phyloP scores from a whole-genome alignment of 2,797 vertebrate genomes.

The Margarornis squamiger region DNA sequence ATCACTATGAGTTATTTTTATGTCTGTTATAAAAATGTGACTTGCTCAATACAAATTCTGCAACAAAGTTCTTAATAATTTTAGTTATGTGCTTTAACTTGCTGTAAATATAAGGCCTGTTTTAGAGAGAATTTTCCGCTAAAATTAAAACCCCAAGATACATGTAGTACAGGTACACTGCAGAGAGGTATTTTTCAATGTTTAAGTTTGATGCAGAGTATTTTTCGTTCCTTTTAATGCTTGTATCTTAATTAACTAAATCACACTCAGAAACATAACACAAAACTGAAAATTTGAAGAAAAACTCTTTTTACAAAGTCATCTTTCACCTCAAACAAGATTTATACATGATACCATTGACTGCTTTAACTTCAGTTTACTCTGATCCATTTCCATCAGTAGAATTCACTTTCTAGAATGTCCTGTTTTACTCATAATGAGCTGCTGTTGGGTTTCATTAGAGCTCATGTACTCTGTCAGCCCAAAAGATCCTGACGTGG shows the following conservation, averaged over 20 bases:
- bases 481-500: background rate
- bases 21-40: background rate
- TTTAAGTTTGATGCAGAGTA: background rate
- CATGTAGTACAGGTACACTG: background rate
- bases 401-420: background rate
- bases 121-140: background rate
- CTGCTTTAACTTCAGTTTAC: background rate
- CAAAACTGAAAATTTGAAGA: background rate
- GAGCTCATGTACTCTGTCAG: background rate
- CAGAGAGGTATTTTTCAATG: background rate
- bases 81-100: background rate
- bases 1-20: background rate
- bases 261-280: background rate
- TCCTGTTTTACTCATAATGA: background rate
- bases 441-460: background rate
- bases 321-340: background rate
- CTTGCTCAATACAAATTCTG: background rate
- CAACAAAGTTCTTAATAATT: background rate
- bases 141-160: background rate
- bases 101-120: background rate
- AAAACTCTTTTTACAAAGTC: background rate
- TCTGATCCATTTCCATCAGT: background rate
- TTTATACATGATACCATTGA: fast-evolving
- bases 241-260: background rate
- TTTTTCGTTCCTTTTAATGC: background rate